These are phyloP conservation scores for Anthopleura sola DNA, from an alignment of 64 coral and sea anemone genomes.

Conservation along the genomic window DNA sequence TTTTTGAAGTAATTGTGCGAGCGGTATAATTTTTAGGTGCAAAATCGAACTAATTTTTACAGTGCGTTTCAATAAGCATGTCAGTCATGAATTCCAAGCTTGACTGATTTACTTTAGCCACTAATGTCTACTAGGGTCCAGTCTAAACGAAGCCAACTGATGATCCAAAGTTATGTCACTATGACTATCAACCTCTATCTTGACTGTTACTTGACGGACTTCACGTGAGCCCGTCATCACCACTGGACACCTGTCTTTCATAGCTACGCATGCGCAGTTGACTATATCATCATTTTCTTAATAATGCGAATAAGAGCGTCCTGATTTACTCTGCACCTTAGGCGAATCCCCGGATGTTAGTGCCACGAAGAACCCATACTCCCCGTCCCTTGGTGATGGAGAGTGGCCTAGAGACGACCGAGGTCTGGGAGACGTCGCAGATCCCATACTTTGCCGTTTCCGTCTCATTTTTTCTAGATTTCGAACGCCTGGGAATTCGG, in stretches of 20 bases:
- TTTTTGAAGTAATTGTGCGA: background rate
- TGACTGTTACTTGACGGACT: background rate
- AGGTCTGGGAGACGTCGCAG: constrained; percentile 35
- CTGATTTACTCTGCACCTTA: background rate
- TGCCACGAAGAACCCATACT: constrained; percentile 82
- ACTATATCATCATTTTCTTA: background rate
- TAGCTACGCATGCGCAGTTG: background rate
- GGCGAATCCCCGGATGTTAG: constrained; percentile 47
- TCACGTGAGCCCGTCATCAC: background rate
- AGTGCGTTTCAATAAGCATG: too few species aligned
- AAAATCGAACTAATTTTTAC: too few species aligned
- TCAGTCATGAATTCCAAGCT: too few species aligned
- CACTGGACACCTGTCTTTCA: background rate
- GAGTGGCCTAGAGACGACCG: constrained; percentile 33
- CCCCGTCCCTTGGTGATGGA: constrained; percentile 29
- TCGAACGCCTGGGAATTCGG: constrained; percentile 78
- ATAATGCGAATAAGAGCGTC: background rate
- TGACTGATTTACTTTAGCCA: too few species aligned
- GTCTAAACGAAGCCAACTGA: too few species aligned
- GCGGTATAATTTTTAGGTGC: background rate
- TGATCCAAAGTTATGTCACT: background rate
- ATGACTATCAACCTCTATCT: background rate
- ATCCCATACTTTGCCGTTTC: constrained; percentile 88
- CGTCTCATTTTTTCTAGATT: constrained; percentile 86
- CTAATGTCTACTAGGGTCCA: too few species aligned